phyloP scores from a whole-genome alignment of 2,888 invertebrate genomes.

The Pasiphila rectangulata region DNA sequence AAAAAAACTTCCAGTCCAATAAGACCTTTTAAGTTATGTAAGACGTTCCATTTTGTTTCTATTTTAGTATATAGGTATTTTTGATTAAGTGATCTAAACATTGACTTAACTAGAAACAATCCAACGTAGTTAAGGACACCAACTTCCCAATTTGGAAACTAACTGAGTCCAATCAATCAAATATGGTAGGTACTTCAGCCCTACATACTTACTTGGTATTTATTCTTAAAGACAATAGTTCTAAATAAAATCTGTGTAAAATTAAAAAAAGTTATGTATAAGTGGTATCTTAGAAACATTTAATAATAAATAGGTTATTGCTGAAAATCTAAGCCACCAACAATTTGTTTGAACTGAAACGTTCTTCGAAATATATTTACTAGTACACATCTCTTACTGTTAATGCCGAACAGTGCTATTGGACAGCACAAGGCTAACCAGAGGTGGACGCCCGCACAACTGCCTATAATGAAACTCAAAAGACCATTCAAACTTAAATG shows the following conservation, averaged over 20 bases:
- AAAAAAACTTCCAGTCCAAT: too few relatives aligned
- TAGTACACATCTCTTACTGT: too few relatives aligned
- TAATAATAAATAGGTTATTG: too few relatives aligned
- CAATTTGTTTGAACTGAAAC: too few relatives aligned
- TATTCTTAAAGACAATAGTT: neutral
- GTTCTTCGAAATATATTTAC: too few relatives aligned
- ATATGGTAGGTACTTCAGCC: constrained; percentile 34
- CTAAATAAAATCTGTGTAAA: neutral
- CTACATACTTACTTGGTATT: neutral
- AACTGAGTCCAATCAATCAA: constrained; percentile 13
- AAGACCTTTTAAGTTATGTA: too few relatives aligned
- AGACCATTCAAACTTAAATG: constrained; percentile 59
- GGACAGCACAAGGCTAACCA: constrained; percentile 73
- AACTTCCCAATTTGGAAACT: constrained; percentile 22
- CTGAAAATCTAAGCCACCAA: neutral
- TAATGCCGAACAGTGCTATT: constrained; percentile 57
- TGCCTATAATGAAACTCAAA: constrained; percentile 50
- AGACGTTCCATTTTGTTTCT: too few relatives aligned
- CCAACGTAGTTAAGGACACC: constrained; percentile 19
- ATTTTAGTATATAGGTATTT: too few relatives aligned
- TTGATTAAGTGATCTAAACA: constrained; percentile 10
- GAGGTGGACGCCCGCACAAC: constrained; percentile 68
- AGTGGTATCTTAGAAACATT: too few relatives aligned
- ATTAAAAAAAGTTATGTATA: too few relatives aligned
- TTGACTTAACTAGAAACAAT: constrained; percentile 12